Conservation (phyloP, 2,113 vertebrate genomes). For the Lepus timidus region DNA sequence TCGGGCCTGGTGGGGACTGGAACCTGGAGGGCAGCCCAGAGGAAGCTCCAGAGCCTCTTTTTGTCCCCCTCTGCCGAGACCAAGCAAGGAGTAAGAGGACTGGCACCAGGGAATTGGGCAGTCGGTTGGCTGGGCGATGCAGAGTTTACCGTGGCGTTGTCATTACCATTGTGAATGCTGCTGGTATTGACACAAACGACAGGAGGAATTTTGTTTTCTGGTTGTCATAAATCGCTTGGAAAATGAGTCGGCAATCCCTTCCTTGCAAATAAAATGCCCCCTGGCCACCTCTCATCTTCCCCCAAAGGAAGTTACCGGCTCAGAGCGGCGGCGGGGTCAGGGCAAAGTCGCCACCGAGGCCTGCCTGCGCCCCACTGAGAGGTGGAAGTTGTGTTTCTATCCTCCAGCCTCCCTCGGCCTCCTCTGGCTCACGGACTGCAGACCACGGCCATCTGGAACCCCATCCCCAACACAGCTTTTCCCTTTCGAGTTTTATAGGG, state of each 20-base stretch:
- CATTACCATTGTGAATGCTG: background rate
- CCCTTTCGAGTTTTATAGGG: background rate
- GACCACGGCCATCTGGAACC: background rate
- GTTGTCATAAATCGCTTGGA: background rate
- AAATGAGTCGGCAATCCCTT: background rate
- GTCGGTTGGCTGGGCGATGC: background rate
- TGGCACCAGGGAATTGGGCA: background rate
- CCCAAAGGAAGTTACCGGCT: background rate
- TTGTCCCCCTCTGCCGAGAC: background rate
- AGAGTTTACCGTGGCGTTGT: background rate
- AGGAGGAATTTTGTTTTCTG: background rate
- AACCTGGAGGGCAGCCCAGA: background rate
- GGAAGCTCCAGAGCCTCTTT: background rate
- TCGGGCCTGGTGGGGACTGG: too few relatives aligned
- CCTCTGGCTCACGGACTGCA: background rate
- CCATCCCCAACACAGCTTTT: background rate
- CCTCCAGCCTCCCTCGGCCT: background rate
- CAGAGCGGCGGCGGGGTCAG: background rate
- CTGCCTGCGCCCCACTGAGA: background rate
- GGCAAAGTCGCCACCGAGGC: background rate
- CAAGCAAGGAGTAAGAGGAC: background rate
- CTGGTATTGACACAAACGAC: background rate
- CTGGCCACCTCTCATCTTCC: background rate
- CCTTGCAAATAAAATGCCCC: background rate
- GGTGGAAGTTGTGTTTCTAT: background rate